These are phyloP conservation scores for Ramazzottius varieornatus DNA, from an alignment of 2,888 invertebrate species.

Conservation along the genomic window DNA sequence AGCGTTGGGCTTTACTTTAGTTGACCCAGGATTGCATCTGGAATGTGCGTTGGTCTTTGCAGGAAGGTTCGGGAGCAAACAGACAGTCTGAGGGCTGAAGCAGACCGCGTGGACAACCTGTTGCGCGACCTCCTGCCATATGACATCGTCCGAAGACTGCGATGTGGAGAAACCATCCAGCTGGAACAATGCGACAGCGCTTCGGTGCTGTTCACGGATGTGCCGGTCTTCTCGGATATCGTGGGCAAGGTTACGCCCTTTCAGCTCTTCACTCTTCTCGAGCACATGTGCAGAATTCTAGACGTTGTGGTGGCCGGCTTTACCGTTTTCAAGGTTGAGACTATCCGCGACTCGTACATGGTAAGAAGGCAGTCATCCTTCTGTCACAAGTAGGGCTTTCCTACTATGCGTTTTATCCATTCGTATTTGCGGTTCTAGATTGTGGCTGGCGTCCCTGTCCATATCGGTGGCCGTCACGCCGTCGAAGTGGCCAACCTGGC, in stretches of 20 bases:
- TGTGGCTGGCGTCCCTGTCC: not conserved
- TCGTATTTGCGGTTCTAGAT: not conserved
- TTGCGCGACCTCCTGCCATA: no score
- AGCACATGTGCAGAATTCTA: not conserved
- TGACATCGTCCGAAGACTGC: no score
- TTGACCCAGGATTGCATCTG: no score
- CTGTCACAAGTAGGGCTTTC: not conserved
- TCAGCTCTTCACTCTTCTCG: not conserved
- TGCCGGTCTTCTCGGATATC: not conserved
- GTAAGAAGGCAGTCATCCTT: not conserved
- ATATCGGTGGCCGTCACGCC: not conserved
- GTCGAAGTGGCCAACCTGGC: not conserved
- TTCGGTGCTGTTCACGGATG: not conserved
- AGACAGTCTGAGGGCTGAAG: no score
- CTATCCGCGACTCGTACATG: not conserved
- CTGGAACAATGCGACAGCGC: not conserved
- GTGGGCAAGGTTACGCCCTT: not conserved
- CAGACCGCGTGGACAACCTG: no score
- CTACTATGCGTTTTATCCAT: not conserved
- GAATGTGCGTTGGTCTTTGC: no score
- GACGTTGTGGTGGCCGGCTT: not conserved
- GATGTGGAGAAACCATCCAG: not conserved
- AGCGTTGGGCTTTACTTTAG: no score
- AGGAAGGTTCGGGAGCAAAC: no score
- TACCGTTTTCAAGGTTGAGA: not conserved